Base-by-base conservation (phyloP, 2,888 invertebrate species). In the Ecliptopera silaceata region DNA sequence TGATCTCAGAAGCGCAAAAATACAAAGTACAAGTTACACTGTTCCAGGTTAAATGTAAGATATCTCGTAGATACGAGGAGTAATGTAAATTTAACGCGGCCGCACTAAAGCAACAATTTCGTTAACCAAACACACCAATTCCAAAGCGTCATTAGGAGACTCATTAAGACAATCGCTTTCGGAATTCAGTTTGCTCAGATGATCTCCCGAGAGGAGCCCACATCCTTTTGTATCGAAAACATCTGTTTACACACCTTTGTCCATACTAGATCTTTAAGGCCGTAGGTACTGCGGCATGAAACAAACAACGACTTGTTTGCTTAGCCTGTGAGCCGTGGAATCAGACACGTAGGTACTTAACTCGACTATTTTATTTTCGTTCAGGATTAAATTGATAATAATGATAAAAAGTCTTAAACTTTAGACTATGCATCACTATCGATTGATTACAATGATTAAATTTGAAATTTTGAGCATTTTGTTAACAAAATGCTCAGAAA, bases 121-220 rank as follows among this genome's bases (percentile, higher is more conserved):
- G 69, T 68, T 72, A 75, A 51, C 61, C 68, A 72, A 74, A 77
- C 65, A 72, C 18, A 2, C 6, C 13, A 45, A 58, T 71, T 68
- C 75, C 65, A 77, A 75, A 72, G 71, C 73, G 75, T 82, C 84
- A 84, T 85, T 83, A 84, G 69, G 68, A 65, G 62, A 66, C 64
- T 78, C 80, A 79, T 84, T 82, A 84, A 79, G 77, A 63, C 56
- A 61, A 63, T 50, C 58, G 58, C 36, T 39, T 53, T 65, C 63
- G 81, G 86, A 77, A 84, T 86, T 79, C 58, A 63, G 84, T 87
- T 86, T 85, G 79, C 77, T 76, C 85, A 87, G 85, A 78, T 84
- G 86, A 79, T 84, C 83, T 83, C 80, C 57, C 61, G 77, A 78
- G 80, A 81, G 39, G 71, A 70, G 65, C 65, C 75, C 70, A 74